A percentile compares a stretch with the other conserved stretches of the same genome.
These are phyloP conservation scores for Drosophila suboccidentalis DNA, from an alignment of 2,888 invertebrate genomes.

Conservation along the genomic window DNA sequence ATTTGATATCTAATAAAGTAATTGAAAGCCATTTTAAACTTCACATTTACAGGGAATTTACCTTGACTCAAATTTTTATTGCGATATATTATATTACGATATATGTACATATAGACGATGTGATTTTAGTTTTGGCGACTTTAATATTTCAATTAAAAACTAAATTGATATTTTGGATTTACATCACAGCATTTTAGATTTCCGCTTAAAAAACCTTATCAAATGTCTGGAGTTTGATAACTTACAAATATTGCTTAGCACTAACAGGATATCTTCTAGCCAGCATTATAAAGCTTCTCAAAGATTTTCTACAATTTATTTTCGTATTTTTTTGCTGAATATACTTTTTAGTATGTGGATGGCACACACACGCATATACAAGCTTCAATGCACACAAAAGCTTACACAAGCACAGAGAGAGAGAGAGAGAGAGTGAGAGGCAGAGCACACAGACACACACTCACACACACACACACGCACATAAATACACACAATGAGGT, in stretches of 20 bases:
- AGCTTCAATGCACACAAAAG: conserved; percentile 11
- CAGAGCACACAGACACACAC: neutral
- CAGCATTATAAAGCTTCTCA: no score
- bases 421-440: neutral
- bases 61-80: no score
- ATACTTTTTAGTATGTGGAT: conserved; percentile 19
- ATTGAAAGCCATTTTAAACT: no score
- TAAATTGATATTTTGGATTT: no score
- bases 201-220: neutral
- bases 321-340: conserved; percentile 24
- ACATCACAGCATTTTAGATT: neutral
- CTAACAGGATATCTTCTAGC: conserved; percentile 13
- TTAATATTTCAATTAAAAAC: no score
- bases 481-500: conserved; percentile 25
- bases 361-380: conserved; percentile 13
- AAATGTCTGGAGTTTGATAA: neutral
- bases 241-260: neutral
- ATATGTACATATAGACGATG: no score
- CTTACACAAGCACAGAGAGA: neutral
- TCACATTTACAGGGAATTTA: no score
- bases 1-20: no score
- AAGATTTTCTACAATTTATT: neutral
- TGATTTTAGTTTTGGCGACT: no score
- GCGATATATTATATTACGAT: no score
- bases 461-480: conserved; percentile 13